Evolutionary conservation across 53 echinoderm and acorn worm species (phyloP).

Genomic region (Actinopyga echinites): DNA sequence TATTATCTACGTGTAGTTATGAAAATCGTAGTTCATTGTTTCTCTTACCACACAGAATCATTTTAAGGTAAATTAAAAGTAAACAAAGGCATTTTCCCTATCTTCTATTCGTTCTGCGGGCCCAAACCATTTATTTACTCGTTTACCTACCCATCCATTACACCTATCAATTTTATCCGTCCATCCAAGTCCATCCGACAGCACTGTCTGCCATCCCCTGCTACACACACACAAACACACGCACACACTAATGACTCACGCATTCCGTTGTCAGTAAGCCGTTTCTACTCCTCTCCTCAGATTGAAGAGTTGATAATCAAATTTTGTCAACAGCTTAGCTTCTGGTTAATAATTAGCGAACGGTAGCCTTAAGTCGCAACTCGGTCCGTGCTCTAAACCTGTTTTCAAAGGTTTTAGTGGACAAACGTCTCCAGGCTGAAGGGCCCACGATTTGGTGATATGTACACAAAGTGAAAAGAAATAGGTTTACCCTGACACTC

Average conservation of each 20-base stretch:
- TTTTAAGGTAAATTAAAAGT: too few species aligned
- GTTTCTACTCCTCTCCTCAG: not conserved
- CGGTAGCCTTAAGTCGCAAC: slow-evolving; percentile 35
- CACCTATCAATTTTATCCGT: too few species aligned
- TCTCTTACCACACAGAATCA: too few species aligned
- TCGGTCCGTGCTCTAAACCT: slow-evolving; percentile 24
- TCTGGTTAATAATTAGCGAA: slow-evolving; percentile 33
- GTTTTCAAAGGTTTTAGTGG: not conserved
- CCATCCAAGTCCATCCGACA: too few species aligned
- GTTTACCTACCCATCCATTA: too few species aligned
- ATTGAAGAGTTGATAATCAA: not conserved
- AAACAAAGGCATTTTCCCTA: too few species aligned
- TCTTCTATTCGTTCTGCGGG: too few species aligned
- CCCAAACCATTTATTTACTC: too few species aligned
- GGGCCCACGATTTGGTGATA: slow-evolving; percentile 13
- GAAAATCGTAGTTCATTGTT: too few species aligned
- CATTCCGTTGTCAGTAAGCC: not conserved
- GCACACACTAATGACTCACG: not conserved
- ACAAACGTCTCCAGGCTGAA: not conserved
- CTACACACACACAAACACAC: too few species aligned
- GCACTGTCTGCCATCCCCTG: too few species aligned
- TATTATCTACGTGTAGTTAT: too few species aligned
- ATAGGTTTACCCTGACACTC: slow-evolving; percentile 20
- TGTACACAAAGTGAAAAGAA: slow-evolving; percentile 33
- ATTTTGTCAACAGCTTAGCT: slow-evolving; percentile 19